Percentiles rank a stretch among this genome's conserved stretches.
Conservation (phyloP, 2,797 vertebrate genomes). For the Sciurus vulgaris region DNA sequence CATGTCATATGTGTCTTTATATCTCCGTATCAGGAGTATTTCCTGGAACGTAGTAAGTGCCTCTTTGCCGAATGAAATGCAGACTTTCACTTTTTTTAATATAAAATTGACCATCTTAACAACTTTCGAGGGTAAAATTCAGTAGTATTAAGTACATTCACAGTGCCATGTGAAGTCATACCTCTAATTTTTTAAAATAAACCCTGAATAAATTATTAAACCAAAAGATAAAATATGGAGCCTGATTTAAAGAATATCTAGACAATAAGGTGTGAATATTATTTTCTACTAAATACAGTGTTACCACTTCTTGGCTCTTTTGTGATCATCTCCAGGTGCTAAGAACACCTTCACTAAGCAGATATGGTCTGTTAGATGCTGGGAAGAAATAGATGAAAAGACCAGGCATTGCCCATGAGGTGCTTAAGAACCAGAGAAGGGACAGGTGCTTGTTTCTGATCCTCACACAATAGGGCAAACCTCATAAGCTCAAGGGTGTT, state of each 20-base stretch:
- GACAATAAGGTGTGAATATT: background rate
- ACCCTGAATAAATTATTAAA: background rate
- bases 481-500: background rate
- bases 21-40: background rate
- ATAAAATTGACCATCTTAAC: background rate
- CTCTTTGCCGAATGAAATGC: background rate
- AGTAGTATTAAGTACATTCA: background rate
- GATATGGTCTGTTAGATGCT: background rate
- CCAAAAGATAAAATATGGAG: background rate
- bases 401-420: background rate
- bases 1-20: background rate
- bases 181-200: background rate
- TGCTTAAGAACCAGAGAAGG: background rate
- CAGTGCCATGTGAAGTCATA: background rate
- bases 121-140: background rate
- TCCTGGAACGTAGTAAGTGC: background rate
- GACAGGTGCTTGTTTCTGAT: background rate
- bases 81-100: background rate
- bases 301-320: background rate
- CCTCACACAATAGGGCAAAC: background rate
- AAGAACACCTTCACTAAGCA: background rate
- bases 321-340: background rate
- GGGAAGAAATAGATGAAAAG: slow-evolving; percentile 21
- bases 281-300: background rate
- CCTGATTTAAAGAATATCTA: background rate